Percentiles rank a stretch among this genome's conserved stretches.
These are phyloP conservation scores for Pocillopora grandis DNA, from an alignment of 92 coral and sea anemone genomes.

Conservation along the genomic window DNA sequence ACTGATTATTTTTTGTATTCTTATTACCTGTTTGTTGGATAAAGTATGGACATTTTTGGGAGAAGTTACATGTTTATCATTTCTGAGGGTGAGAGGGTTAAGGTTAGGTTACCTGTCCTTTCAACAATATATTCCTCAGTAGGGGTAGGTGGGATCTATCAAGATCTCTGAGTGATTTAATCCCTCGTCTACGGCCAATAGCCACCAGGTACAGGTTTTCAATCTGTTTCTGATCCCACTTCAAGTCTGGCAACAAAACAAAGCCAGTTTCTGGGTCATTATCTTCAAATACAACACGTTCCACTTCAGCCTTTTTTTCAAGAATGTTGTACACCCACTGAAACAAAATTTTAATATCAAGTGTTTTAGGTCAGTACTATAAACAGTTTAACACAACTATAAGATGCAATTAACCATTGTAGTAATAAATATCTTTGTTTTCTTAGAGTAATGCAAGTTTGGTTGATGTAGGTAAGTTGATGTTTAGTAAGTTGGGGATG, in stretches of 20 bases:
- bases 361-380: too few species aligned
- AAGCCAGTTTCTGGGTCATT: slow-evolving; percentile 81
- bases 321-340: slow-evolving; percentile 98
- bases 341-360: not conserved
- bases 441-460: too few species aligned
- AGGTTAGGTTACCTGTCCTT: slow-evolving; percentile 71
- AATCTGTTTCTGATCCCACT: slow-evolving; percentile 89
- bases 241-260: slow-evolving; percentile 90
- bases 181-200: slow-evolving; percentile 70
- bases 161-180: slow-evolving; percentile 88
- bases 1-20: too few species aligned
- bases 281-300: slow-evolving; percentile 91
- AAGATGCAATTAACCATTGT: too few species aligned
- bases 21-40: too few species aligned
- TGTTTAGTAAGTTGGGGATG: too few species aligned
- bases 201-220: slow-evolving; percentile 94
- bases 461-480: too few species aligned
- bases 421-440: too few species aligned
- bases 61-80: too few species aligned
- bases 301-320: slow-evolving; percentile 92
- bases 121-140: slow-evolving; percentile 74
- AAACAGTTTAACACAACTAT: too few species aligned
- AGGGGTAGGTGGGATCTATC: slow-evolving; percentile 70
- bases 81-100: too few species aligned
- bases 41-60: too few species aligned